A percentile compares a stretch with the other conserved stretches of the same genome.
Evolutionary conservation across 1,140 invertebrate genomes (phyloP).

Genomic region (Bombyx mandarina): DNA sequence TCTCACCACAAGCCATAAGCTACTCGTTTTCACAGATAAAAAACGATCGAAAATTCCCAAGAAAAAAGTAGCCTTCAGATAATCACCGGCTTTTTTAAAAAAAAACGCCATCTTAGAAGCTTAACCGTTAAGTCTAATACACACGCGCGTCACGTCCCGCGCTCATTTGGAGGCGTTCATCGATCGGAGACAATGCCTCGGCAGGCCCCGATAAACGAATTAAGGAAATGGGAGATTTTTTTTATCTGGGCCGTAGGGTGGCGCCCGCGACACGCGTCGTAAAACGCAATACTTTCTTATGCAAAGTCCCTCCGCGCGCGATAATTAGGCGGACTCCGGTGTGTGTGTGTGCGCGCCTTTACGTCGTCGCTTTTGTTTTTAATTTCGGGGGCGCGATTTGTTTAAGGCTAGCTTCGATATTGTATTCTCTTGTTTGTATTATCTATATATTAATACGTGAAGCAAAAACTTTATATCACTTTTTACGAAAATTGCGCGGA

Average conservation of each 20-base stretch:
- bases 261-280: conserved; percentile 52
- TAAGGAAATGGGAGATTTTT: conserved; percentile 69
- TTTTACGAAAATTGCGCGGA: too few relatives aligned
- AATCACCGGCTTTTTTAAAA: conserved; percentile 5
- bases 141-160: conserved; percentile 60
- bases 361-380: conserved; percentile 36
- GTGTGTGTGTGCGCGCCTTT: conserved; percentile 20
- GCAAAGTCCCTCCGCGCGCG: conserved; percentile 50
- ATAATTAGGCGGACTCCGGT: conserved; percentile 51
- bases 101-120: conserved; percentile 15
- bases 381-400: conserved; percentile 23
- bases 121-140: conserved; percentile 50
- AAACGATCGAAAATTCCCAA: background rate
- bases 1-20: background rate
- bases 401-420: too few relatives aligned
- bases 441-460: too few relatives aligned
- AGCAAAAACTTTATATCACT: too few relatives aligned
- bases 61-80: conserved; percentile 1
- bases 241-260: conserved; percentile 59
- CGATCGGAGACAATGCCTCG: conserved; percentile 68
- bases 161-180: conserved; percentile 64
- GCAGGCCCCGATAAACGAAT: conserved; percentile 66
- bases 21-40: background rate
- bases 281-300: conserved; percentile 69
- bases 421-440: too few relatives aligned